Base-by-base conservation (phyloP, 2,888 invertebrate species). In the Ochlodes sylvanus region DNA sequence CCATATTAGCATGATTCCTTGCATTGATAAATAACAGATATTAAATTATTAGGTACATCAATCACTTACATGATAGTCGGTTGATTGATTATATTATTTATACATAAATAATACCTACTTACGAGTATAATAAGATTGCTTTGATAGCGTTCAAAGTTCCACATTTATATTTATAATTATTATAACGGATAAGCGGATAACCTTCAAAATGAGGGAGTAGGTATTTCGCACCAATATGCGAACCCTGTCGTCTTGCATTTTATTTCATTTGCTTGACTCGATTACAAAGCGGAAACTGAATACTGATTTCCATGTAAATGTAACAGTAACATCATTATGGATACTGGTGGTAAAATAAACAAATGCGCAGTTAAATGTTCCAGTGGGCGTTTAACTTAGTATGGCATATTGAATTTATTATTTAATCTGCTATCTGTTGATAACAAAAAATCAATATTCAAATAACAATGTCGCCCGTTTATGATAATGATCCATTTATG, bases 401-500 rank as follows among this genome's bases (percentile, higher is more conserved):
- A 55, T 55, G 44, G 54, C 61, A 61, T 55, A 67, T 61, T 60
- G 67, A 61, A 67, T 67, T 38, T 60, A 67, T 61, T 61, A 67
- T 67, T 38, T 60, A 67, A 67, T 61, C 50, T 21, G 44, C 44
- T 54, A 54, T 60, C 42, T 34, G 42, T 10, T 21, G 57, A 57
- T 57, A 50, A 65, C 34, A 56, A 56, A 62, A 17, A 61, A 63
- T 14, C 34, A 62, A 44, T 47, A 61, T 47, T 47, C 60, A 32
- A 34, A 32, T 15, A 47, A 47, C 27, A 54, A 38, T 38, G 52
- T 52, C 38, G 62, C 10, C 38, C 10, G 21, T 41, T 54, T 52
- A 54, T 27, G 41, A 54, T 63, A 63, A 62, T 54, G 54, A 32
- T 21, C 32, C 32, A 47, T 60, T 32, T 70, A 70, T 81, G 79